Percentiles rank a stretch among this genome's conserved stretches.
These are phyloP conservation scores for Diachrysia chrysitis DNA, from an alignment of 2,888 invertebrate genomes.

Conservation along the genomic window DNA sequence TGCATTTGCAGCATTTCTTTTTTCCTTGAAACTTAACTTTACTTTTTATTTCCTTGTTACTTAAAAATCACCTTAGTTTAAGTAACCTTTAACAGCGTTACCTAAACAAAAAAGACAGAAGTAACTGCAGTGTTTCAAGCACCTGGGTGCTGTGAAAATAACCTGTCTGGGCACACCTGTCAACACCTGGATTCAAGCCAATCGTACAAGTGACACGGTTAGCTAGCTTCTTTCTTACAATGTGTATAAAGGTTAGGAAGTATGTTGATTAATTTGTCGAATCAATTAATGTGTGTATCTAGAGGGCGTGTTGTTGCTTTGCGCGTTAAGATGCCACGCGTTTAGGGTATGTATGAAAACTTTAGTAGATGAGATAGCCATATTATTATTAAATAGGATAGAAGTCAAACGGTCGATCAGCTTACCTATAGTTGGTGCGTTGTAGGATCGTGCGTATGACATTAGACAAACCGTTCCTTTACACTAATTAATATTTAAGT, in stretches of 20 bases:
- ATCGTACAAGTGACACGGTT: constrained; percentile 15
- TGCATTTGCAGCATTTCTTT: background rate
- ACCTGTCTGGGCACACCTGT: constrained; percentile 31
- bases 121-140: background rate
- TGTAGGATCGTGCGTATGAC: no score
- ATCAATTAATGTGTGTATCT: background rate
- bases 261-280: background rate
- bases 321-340: no score
- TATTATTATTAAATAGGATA: no score
- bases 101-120: constrained; percentile 1
- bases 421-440: no score
- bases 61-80: background rate
- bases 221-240: background rate
- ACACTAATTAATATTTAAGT: no score
- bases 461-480: no score
- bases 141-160: constrained; percentile 28
- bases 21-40: no score
- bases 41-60: background rate
- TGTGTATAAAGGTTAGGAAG: constrained; percentile 4
- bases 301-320: no score
- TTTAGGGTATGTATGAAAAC: background rate
- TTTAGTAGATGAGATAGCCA: no score
- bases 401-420: background rate
- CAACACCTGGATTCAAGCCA: constrained; percentile 43
- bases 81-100: background rate